Conservation (phyloP, 2,888 invertebrate genomes). For the Polydrusus cervinus region DNA sequence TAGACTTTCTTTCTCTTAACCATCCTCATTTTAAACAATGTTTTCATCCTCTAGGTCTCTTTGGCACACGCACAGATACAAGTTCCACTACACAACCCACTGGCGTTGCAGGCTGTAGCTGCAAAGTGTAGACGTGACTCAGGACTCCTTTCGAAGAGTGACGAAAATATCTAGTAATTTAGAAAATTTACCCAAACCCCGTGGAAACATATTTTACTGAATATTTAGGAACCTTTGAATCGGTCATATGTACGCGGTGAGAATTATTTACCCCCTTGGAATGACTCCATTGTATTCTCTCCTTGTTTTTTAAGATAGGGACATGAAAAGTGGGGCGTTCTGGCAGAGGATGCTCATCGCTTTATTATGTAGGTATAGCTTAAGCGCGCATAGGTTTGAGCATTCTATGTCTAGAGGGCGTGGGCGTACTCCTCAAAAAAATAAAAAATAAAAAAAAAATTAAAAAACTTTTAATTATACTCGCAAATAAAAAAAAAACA, state of each 20-base stretch:
- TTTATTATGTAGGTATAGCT: not conserved
- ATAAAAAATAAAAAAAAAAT: constrained; percentile 5
- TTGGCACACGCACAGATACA: not conserved
- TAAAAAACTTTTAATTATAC: not conserved
- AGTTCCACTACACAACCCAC: not conserved
- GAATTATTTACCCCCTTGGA: not conserved
- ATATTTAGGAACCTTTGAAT: not conserved
- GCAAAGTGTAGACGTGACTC: not conserved
- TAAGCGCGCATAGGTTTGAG: not conserved
- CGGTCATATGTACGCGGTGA: not conserved
- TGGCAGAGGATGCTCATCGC: not conserved
- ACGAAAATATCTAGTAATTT: not conserved
- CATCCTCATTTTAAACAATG: not conserved
- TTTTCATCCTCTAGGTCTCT: not conserved
- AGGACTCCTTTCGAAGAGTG: not conserved
- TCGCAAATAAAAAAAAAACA: constrained; percentile 8
- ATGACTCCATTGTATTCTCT: constrained; percentile 8
- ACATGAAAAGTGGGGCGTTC: constrained; percentile 11
- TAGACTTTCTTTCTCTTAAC: no score
- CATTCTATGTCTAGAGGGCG: not conserved
- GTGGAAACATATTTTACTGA: not conserved
- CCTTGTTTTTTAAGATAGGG: not conserved
- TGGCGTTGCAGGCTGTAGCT: not conserved
- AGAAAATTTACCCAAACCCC: no score
- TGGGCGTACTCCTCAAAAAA: constrained; percentile 7